Evolutionary conservation across 2,888 invertebrate species (phyloP).

Genomic region (Eristalis pertinax): DNA sequence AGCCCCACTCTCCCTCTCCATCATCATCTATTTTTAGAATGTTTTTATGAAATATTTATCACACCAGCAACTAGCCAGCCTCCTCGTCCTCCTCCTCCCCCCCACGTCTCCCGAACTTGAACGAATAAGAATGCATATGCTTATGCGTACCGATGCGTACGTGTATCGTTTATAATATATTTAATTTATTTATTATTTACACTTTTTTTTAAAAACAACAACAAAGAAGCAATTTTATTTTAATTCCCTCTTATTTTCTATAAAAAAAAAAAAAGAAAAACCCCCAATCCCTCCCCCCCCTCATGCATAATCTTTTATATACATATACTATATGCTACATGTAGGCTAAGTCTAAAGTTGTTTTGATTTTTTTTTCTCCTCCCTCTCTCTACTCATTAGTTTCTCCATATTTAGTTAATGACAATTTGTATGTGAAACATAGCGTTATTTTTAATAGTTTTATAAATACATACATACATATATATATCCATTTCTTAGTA

Average conservation of each 20-base stretch:
- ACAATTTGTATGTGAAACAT: conserved; percentile 68
- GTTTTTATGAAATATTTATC: neutral
- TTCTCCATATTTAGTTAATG: conserved; percentile 59
- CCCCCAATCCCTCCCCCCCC: neutral
- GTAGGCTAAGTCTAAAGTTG: conserved; percentile 38
- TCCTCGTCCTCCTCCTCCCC: neutral
- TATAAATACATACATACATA: conserved; percentile 30
- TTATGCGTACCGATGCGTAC: neutral
- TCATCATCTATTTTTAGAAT: neutral
- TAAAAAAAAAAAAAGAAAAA: too few relatives aligned
- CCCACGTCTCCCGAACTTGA: neutral
- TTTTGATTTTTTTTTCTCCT: neutral
- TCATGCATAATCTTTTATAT: neutral
- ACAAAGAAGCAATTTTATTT: conserved; percentile 46
- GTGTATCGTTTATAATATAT: conserved; percentile 48
- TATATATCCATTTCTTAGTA: conserved; percentile 29
- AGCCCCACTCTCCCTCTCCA: neutral
- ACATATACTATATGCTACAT: conserved; percentile 22
- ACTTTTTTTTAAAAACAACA: conserved; percentile 28
- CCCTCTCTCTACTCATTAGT: conserved; percentile 2
- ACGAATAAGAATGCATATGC: neutral
- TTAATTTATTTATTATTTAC: conserved; percentile 67
- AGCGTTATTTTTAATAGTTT: conserved; percentile 51
- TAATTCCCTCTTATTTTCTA: conserved; percentile 17
- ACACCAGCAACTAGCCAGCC: neutral